phyloP scores from a whole-genome alignment of 2,797 vertebrate species.

The Acanthiza pusilla region DNA sequence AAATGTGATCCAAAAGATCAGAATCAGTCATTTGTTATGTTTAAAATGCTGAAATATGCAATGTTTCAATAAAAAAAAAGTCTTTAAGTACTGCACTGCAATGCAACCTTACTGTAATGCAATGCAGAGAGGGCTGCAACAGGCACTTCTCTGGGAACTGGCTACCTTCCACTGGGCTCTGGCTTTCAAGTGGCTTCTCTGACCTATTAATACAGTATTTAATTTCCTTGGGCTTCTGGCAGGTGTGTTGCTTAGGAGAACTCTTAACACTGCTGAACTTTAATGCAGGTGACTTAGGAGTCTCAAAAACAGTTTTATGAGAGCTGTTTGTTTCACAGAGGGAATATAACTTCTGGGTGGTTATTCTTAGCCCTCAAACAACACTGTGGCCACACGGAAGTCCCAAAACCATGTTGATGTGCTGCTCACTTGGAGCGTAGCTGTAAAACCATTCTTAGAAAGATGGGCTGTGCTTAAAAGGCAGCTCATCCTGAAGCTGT shows the following conservation, averaged over 20 bases:
- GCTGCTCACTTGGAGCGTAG: background rate
- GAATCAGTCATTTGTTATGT: background rate
- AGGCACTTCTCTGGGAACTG: background rate
- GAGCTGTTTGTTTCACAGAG: background rate
- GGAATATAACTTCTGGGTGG: background rate
- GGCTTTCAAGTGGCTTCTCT: constrained; percentile 16
- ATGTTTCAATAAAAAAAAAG: background rate
- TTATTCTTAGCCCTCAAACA: background rate
- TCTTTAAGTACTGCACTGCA: background rate
- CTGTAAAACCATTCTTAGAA: background rate
- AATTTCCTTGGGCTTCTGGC: constrained; percentile 35
- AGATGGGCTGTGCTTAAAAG: background rate
- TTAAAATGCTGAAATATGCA: background rate
- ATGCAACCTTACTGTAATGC: background rate
- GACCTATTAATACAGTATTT: constrained; percentile 47
- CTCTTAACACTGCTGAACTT: constrained; percentile 41
- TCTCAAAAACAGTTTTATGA: background rate
- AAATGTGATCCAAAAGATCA: background rate
- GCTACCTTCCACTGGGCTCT: background rate
- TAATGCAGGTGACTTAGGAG: background rate
- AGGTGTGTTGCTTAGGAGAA: constrained; percentile 29
- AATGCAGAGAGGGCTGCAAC: background rate
- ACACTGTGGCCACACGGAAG: background rate
- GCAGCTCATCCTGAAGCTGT: background rate
- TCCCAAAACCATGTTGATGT: background rate